Conservation (phyloP, 1,140 invertebrate species). For the Drosophila tristis region DNA sequence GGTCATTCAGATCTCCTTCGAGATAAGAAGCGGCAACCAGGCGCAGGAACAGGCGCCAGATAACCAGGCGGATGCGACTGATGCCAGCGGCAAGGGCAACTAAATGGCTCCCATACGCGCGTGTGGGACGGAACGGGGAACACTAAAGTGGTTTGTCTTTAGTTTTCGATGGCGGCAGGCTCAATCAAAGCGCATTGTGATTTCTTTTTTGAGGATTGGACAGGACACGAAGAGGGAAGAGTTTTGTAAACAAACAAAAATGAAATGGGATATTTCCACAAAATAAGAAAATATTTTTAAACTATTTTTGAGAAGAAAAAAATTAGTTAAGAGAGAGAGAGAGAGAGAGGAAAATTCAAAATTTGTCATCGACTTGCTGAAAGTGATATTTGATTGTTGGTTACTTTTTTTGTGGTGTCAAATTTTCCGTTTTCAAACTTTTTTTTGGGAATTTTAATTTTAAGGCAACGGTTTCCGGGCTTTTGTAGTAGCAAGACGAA, state of each 20-base stretch:
- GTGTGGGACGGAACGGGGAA: slow-evolving; percentile 16
- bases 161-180: slow-evolving; percentile 69
- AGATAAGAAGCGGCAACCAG: slow-evolving; percentile 60
- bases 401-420: slow-evolving; percentile 62
- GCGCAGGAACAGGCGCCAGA: background rate
- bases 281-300: slow-evolving; percentile 59
- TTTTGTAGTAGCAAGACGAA: slow-evolving; percentile 11
- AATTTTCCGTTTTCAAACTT: slow-evolving; percentile 53
- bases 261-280: slow-evolving; percentile 31
- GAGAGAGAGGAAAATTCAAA: slow-evolving; percentile 59
- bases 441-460: slow-evolving; percentile 18
- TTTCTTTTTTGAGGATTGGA: slow-evolving; percentile 57
- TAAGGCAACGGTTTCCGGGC: slow-evolving; percentile 45
- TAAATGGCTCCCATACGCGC: slow-evolving; percentile 22
- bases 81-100: slow-evolving; percentile 48
- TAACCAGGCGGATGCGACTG: slow-evolving; percentile 42
- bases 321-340: background rate
- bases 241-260: slow-evolving; percentile 33
- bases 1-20: slow-evolving; percentile 78
- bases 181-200: slow-evolving; percentile 84
- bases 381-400: slow-evolving; percentile 78
- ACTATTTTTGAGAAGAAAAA: slow-evolving; percentile 54
- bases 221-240: slow-evolving; percentile 22
- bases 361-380: slow-evolving; percentile 77
- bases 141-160: slow-evolving; percentile 40